These are phyloP conservation scores for Channa striata DNA, from an alignment of 2,797 vertebrate species.

Conservation along the genomic window DNA sequence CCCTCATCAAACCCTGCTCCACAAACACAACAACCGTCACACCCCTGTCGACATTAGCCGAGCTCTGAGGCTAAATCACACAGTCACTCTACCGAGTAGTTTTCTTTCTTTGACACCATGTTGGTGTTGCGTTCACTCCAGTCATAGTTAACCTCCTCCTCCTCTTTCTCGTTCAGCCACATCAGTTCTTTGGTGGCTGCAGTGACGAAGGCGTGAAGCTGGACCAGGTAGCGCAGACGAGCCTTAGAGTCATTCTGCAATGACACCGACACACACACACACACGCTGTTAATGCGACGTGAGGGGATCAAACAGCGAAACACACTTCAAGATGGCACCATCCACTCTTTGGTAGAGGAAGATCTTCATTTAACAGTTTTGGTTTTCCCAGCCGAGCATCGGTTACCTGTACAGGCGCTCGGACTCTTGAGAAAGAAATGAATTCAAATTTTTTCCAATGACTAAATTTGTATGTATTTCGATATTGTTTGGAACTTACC, in stretches of 20 bases:
- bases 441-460: neutral
- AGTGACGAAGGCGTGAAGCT: slow-evolving; percentile 88
- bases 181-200: slow-evolving; percentile 94
- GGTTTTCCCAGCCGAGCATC: no score
- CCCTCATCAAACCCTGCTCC: slow-evolving; percentile 92
- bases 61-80: rapidly evolving
- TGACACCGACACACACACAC: neutral
- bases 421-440: neutral
- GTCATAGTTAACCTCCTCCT: slow-evolving; percentile 94
- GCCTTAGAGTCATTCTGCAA: slow-evolving; percentile 88
- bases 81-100: slow-evolving; percentile 88
- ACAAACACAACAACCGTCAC: neutral
- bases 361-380: no score
- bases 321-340: no score
- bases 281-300: neutral
- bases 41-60: neutral
- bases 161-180: slow-evolving; percentile 96
- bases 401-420: no score
- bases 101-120: slow-evolving; percentile 93
- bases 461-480: neutral
- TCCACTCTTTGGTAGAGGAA: no score
- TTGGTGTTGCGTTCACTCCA: slow-evolving; percentile 94
- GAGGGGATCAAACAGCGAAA: neutral
- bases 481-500: slow-evolving; percentile 76
- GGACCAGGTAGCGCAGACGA: slow-evolving; percentile 87